Base-by-base conservation (phyloP, 1,140 invertebrate genomes). In the Olivierus martensii region DNA sequence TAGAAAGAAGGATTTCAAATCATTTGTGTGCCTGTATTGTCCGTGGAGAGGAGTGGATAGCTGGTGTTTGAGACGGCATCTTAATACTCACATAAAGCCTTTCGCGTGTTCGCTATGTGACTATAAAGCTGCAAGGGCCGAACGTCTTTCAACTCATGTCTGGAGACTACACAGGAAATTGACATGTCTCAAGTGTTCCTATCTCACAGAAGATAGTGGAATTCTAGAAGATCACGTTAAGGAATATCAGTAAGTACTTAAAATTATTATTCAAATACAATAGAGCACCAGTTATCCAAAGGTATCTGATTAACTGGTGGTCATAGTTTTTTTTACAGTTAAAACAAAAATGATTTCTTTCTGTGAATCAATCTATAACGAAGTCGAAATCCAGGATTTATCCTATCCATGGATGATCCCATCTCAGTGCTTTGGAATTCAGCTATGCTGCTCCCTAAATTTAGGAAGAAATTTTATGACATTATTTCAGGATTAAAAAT, bases 31-130 rank as follows among this genome's bases (percentile, higher is more conserved):
- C 68, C 82, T 82, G 60, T 89, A 87, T 64, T 92, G 87, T 67
- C 76, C 86, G 3, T 91, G 87, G 87, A 83, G 81, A 15, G 87
- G 87, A 0, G 85, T 85, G n/a, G 87, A 91, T 69, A 89, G 89
- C 64, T 92, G 87, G 88, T 89, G 87, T 60, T 70, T 91, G 47
- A 90, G 91, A 68, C 75, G 87, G 9, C 88, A 92, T 67, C 73
- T 91, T 47, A 91, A 91, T 69, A 91, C 87, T 15, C 88, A 92
- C 68, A 76, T 89, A 61, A 91, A 90, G 67, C 87, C 87, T 15
- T 91, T 85, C 66, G 80, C 83, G 11, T 92, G 88, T 68, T 79
- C 80, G 44, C 73, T 91, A 12, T 92, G 88, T 68, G 87, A 91
- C 62, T 92, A 90, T 69, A 89, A 89, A 73, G 87, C 87, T 42